These are phyloP conservation scores for Meloe dianella DNA, from an alignment of 2,888 invertebrate genomes.

Conservation along the genomic window DNA sequence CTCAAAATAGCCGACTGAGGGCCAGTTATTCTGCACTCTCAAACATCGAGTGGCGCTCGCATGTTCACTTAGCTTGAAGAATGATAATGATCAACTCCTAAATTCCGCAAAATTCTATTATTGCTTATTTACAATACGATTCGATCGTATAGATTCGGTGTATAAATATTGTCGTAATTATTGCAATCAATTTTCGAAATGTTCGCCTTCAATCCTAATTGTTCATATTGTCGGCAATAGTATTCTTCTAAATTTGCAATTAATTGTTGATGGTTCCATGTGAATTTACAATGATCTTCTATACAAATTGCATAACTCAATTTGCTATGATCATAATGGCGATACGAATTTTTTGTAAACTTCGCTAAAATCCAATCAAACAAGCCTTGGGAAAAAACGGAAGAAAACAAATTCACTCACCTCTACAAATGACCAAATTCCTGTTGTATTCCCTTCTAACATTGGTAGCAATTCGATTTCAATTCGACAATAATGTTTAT, in stretches of 20 bases:
- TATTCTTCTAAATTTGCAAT: constrained; percentile 24
- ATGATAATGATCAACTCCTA: no score
- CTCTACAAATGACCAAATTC: constrained; percentile 39
- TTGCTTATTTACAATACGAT: constrained; percentile 6
- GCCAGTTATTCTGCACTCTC: no score
- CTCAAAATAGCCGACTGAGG: no score
- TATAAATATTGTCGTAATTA: constrained; percentile 26
- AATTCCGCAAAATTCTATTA: neutral
- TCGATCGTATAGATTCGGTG: constrained; percentile 24
- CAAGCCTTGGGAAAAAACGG: neutral
- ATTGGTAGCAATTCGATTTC: constrained; percentile 22
- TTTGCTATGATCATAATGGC: constrained; percentile 41
- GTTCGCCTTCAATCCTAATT: constrained; percentile 31
- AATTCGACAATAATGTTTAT: constrained; percentile 17
- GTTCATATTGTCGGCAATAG: constrained; percentile 32
- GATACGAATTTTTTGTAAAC: constrained; percentile 35
- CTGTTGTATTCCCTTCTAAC: constrained; percentile 12
- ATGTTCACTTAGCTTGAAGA: no score
- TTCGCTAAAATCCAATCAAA: constrained; percentile 25
- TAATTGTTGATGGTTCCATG: constrained; percentile 11
- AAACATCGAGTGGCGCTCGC: no score
- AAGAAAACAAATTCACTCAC: constrained; percentile 19
- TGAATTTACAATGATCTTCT: constrained; percentile 32
- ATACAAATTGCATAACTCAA: constrained; percentile 40
- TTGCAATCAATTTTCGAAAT: constrained; percentile 29